Evolutionary conservation across 2,888 invertebrate species (phyloP).

Genomic region (Agelastica alni): DNA sequence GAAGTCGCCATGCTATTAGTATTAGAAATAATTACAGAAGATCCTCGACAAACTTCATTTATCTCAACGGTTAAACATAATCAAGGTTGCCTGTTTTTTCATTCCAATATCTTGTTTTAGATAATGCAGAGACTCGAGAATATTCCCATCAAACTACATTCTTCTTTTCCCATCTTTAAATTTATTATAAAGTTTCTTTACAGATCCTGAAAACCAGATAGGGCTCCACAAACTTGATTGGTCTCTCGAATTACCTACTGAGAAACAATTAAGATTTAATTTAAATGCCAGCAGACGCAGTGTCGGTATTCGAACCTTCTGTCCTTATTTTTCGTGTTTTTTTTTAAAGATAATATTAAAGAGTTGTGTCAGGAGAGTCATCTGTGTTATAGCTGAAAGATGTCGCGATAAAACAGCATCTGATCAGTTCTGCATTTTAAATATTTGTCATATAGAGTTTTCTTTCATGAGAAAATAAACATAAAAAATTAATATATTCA

Average conservation of each 20-base stretch:
- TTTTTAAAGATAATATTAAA: too few species aligned
- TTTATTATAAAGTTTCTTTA: constrained; percentile 20
- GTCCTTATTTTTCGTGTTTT: neutral
- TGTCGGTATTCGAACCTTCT: constrained; percentile 8
- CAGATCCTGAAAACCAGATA: constrained; percentile 28
- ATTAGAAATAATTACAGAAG: too few species aligned
- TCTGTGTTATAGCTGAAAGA: too few species aligned
- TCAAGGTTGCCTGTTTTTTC: constrained; percentile 5
- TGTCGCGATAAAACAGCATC: too few species aligned
- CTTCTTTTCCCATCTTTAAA: constrained; percentile 14
- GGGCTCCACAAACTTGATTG: constrained; percentile 19
- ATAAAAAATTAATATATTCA: too few species aligned
- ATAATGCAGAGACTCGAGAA: constrained; percentile 11
- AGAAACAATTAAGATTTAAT: constrained; percentile 33
- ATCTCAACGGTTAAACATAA: neutral
- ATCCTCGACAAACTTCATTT: neutral
- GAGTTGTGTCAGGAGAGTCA: too few species aligned
- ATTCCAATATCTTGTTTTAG: constrained; percentile 13
- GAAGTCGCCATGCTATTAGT: too few species aligned
- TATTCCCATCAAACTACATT: constrained; percentile 19
- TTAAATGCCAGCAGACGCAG: constrained; percentile 25
- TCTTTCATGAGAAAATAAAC: too few species aligned
- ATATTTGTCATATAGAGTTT: too few species aligned
- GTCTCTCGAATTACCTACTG: constrained; percentile 26
- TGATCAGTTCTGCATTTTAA: too few species aligned